phyloP scores from a whole-genome alignment of 2,113 vertebrate genomes.

The Rhipidura dahli region DNA sequence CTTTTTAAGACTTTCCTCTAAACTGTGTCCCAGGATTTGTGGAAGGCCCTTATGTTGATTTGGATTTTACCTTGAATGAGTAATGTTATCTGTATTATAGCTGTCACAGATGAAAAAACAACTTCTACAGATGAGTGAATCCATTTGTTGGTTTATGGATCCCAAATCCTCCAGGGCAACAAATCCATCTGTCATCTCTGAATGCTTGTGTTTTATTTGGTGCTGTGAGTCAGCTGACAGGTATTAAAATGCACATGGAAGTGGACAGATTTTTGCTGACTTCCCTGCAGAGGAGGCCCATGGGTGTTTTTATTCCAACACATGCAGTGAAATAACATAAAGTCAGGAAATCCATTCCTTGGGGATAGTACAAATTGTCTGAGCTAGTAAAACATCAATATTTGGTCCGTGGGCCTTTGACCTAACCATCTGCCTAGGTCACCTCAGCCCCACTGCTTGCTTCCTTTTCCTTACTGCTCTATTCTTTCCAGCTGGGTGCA shows the following conservation, averaged over 20 bases:
- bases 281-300: slow-evolving; percentile 23
- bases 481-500: background rate
- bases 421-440: slow-evolving; percentile 2
- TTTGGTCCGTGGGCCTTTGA: background rate
- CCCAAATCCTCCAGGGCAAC: slow-evolving; percentile 43
- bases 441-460: background rate
- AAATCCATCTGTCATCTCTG: slow-evolving; percentile 58
- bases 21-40: background rate
- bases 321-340: slow-evolving; percentile 25
- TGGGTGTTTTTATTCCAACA: slow-evolving; percentile 40
- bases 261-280: slow-evolving; percentile 46
- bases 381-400: background rate
- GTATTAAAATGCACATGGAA: slow-evolving; percentile 49
- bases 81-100: slow-evolving; percentile 63
- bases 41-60: background rate
- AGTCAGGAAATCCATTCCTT: slow-evolving; percentile 34
- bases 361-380: slow-evolving; percentile 11
- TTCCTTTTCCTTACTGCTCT: background rate
- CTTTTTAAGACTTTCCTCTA: background rate
- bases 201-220: slow-evolving; percentile 57
- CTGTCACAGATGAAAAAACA: slow-evolving; percentile 68
- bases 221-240: slow-evolving; percentile 39
- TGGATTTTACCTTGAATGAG: slow-evolving; percentile 55
- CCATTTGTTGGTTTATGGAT: slow-evolving; percentile 70
- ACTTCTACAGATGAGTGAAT: slow-evolving; percentile 67